phyloP scores from a whole-genome alignment of 2,797 vertebrate genomes.

The Petrocephalus schoutedeni region DNA sequence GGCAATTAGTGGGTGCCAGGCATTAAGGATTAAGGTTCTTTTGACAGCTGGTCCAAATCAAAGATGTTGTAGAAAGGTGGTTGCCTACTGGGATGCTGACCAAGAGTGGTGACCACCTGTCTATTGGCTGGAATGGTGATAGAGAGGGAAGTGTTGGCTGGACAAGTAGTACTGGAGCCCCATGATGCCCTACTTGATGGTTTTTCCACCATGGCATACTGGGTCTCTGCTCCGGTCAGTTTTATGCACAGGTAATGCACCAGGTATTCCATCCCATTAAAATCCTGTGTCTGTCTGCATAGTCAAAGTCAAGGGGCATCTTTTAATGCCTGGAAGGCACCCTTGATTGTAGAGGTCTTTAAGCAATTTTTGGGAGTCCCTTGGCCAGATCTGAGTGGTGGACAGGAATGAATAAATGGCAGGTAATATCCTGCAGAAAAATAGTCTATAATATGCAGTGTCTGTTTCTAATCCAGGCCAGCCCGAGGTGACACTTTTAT shows the following conservation, averaged over 20 bases:
- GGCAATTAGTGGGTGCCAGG: background rate
- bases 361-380: background rate
- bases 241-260: background rate
- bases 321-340: background rate
- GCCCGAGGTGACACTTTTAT: background rate
- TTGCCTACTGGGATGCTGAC: background rate
- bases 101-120: background rate
- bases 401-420: background rate
- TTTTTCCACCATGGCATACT: background rate
- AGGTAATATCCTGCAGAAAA: no score
- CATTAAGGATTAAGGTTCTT: background rate
- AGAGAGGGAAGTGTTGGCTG: background rate
- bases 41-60: slow-evolving; percentile 2
- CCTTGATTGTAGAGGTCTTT: background rate
- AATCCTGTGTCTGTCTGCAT: background rate
- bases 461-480: background rate
- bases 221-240: background rate
- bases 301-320: background rate
- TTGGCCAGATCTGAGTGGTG: background rate
- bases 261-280: background rate
- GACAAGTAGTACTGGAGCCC: background rate
- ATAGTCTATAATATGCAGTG: background rate
- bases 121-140: background rate
- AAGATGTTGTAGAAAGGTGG: background rate
- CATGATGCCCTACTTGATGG: background rate